These are phyloP conservation scores for Otolemur crassicaudatus DNA, from an alignment of 2,797 vertebrate genomes.

Conservation along the genomic window DNA sequence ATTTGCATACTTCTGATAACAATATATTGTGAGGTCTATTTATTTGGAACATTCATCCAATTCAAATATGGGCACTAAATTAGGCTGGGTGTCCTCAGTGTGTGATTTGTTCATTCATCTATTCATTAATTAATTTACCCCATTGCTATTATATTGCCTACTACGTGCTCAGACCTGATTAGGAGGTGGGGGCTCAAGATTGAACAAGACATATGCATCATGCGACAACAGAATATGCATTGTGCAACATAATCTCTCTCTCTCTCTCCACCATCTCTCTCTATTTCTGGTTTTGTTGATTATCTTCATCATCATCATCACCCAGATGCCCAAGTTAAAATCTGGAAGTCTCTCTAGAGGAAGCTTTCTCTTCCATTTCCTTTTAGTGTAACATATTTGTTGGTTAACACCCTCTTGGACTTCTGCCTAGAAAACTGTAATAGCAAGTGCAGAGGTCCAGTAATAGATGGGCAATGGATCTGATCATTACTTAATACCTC, in stretches of 20 bases:
- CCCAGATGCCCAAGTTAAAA: neutral
- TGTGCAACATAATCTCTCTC: neutral
- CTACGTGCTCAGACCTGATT: neutral
- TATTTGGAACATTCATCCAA: neutral
- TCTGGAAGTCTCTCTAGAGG: neutral
- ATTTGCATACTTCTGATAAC: conserved; percentile 43
- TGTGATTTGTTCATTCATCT: neutral
- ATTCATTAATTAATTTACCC: neutral
- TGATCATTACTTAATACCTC: neutral
- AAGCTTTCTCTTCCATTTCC: neutral
- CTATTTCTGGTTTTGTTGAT: neutral
- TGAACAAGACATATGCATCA: neutral
- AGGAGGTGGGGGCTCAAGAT: neutral
- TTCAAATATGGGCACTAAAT: conserved; percentile 1
- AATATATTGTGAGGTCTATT: conserved; percentile 28
- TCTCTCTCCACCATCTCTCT: neutral
- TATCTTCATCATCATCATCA: neutral
- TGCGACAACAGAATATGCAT: neutral
- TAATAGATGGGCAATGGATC: neutral
- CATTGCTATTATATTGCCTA: neutral
- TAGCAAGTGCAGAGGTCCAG: neutral
- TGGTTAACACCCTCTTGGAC: neutral
- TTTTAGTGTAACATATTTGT: neutral
- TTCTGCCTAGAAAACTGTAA: neutral
- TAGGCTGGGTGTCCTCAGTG: neutral